Evolutionary conservation across 2,113 vertebrate species (phyloP).

Genomic region (Nanger granti): DNA sequence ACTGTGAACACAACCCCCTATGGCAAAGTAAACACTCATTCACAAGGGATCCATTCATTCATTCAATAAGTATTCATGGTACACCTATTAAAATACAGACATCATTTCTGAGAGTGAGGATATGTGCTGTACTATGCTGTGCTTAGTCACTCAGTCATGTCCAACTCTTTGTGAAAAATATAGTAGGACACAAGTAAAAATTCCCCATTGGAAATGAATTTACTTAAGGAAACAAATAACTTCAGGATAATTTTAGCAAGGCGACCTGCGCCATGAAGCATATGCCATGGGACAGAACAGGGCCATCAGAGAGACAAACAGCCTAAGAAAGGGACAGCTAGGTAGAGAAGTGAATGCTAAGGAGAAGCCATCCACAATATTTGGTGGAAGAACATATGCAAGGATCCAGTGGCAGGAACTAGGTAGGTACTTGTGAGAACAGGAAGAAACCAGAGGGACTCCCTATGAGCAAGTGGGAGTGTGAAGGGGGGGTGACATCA

Average conservation of each 20-base stretch:
- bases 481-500: background rate
- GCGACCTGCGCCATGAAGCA: rapidly evolving
- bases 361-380: background rate
- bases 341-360: background rate
- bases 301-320: background rate
- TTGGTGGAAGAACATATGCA: background rate
- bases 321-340: background rate
- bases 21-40: background rate
- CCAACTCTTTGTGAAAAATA: background rate
- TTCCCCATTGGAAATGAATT: background rate
- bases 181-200: background rate
- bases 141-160: background rate
- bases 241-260: background rate
- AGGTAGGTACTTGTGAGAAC: background rate
- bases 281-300: background rate
- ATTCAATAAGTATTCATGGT: background rate
- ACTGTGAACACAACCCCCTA: background rate
- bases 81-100: background rate
- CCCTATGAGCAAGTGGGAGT: background rate
- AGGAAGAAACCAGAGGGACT: background rate
- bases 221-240: background rate
- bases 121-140: background rate
- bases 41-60: background rate
- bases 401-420: background rate
- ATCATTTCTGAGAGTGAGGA: background rate